These are phyloP conservation scores for Folsomia manolachei DNA, from an alignment of 2,888 invertebrate species.

Conservation along the genomic window DNA sequence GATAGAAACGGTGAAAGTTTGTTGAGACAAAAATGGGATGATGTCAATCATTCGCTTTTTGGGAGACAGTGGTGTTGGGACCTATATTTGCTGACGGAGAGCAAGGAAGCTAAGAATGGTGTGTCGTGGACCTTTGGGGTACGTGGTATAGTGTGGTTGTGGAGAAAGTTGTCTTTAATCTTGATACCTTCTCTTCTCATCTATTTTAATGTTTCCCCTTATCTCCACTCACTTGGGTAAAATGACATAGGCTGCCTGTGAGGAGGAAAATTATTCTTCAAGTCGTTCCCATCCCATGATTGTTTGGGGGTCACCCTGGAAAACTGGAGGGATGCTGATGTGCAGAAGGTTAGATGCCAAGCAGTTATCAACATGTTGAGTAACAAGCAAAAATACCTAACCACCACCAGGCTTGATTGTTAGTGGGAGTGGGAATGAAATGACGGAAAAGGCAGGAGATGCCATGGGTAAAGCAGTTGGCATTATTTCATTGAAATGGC, in stretches of 20 bases:
- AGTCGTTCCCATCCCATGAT: neutral
- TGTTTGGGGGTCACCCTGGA: neutral
- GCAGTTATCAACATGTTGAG: neutral
- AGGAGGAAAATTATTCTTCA: neutral
- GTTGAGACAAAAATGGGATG: neutral
- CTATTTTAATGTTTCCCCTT: slow-evolving; percentile 5
- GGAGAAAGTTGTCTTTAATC: neutral
- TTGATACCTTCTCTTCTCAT: slow-evolving; percentile 11
- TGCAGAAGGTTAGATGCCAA: neutral
- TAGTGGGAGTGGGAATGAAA: slow-evolving; percentile 2
- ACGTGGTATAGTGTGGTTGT: neutral
- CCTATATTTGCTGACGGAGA: neutral
- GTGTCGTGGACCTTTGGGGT: too few species aligned
- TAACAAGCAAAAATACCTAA: neutral
- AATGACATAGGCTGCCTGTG: neutral
- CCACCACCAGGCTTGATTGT: neutral
- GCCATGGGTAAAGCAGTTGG: neutral
- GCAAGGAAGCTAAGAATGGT: too few species aligned
- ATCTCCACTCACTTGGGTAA: slow-evolving; percentile 5
- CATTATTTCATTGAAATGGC: too few species aligned
- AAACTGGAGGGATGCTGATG: neutral
- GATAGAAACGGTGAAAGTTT: slow-evolving; percentile 6
- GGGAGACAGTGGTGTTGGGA: neutral
- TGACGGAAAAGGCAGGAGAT: neutral
- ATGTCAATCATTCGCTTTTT: neutral